Base-by-base conservation (phyloP, 92 coral and sea anemone species). In the Zoanthus sansibaricus region DNA sequence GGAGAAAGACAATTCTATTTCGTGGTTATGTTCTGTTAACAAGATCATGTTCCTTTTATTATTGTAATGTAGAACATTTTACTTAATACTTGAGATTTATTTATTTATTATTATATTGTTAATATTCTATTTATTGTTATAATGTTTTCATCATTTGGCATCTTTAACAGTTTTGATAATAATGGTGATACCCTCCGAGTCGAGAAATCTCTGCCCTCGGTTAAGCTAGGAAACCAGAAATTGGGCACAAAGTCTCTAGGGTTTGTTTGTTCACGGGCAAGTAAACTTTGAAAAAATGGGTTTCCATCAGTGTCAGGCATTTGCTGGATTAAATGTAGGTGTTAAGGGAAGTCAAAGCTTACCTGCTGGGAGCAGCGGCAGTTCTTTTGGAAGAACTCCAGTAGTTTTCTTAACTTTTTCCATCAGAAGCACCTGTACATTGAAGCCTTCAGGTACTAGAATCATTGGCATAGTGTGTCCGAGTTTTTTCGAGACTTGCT, bases 351-450 rank as follows among this genome's bases (percentile, higher is more conserved):
- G 33, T 3, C 3, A 15, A 47, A 74, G 58, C 79, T 51, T 75
- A 75, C 79, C 62, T 75, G 79, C 44, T 6, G 10, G 17, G 79
- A 49, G 64, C 32, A 75, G 56, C 64, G 79, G 62, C 14, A 45
- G 20, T 75, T 75, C 16, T 75, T 75, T 13, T 75, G 64, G n/a
- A 75, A 47, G 79, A 75, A 49, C 32, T 25, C 9, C 64, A 7
- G 31, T n/a, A 75, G 64, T 49, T 3, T 49, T 49, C 44, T 20
- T 9, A 75, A 14, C 49, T 20, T 75, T 64, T 30, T 64, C 79
- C 10, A 13, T 75, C 16, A 64, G 79, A 20, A 51, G 62, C 64
- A 51, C 45, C 16, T 75, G 64, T 51, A 21, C 49, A 64, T 48
- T 12, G 79, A 75, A 75, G 6, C 45, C 64, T 44, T 75, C 18